phyloP scores from a whole-genome alignment of 1,140 invertebrate genomes.

The Apocrypta bakeri region DNA sequence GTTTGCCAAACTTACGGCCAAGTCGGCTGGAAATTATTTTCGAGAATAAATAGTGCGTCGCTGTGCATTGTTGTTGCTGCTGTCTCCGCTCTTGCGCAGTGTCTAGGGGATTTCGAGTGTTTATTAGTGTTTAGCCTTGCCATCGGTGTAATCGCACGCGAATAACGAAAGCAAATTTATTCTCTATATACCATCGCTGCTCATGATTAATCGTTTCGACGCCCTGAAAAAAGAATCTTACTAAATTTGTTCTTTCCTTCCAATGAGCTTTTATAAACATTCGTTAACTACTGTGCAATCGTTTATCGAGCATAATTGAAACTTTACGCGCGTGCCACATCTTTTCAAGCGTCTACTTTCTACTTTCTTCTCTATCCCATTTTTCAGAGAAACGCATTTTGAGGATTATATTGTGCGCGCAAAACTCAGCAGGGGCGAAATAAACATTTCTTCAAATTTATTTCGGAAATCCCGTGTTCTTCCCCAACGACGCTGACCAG shows the following conservation, averaged over 20 bases:
- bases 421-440: neutral
- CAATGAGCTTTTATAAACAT: too few species aligned
- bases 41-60: slow-evolving; percentile 24
- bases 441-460: neutral
- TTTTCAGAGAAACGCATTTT: neutral
- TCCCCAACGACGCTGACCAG: neutral
- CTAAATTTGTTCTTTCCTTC: too few species aligned
- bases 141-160: neutral
- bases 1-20: slow-evolving; percentile 38
- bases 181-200: neutral
- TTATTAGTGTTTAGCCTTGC: neutral
- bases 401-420: neutral
- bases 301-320: too few species aligned
- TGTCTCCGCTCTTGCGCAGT: neutral
- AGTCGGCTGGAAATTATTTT: slow-evolving; percentile 29
- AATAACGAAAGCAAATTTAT: neutral
- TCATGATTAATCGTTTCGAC: neutral
- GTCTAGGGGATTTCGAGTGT: neutral
- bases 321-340: neutral
- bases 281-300: too few species aligned
- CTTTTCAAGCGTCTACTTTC: slow-evolving; percentile 10
- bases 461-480: neutral
- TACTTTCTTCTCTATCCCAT: slow-evolving; percentile 1
- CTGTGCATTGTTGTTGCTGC: neutral
- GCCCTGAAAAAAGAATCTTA: neutral